Evolutionary conservation across 1,140 invertebrate genomes (phyloP), one percentile per base, ranked within the genome.

Genomic region (Harpegnathos saltator): DNA sequence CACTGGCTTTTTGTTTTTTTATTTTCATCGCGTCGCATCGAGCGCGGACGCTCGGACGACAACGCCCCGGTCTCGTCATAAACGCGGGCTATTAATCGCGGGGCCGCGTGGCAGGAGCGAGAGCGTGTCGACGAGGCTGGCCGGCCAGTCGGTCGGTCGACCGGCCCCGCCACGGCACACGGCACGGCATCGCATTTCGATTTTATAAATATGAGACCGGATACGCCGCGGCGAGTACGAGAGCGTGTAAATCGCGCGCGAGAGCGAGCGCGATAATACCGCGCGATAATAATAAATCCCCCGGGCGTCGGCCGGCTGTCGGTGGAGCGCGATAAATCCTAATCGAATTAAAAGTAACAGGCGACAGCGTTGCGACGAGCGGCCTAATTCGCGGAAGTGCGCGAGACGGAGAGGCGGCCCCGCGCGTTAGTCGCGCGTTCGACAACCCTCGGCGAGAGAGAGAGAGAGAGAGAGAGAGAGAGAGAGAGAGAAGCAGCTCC

Each of bases 191-290:
- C 61, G 50, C 62, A 82, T 74, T 68, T 63, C 85, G 87, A 84
- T 89, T 89, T 89, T 83, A 89, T 89, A 87, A 92, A 89, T 77
- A 69, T 48, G 86, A 83, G 86, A 83, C 71, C 59, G 85, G 52
- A 63, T 78, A 78, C 38, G 38, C 7, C 83, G 89, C 88, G 72
- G 63, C 72, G 80, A 14, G 68, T 22, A 38, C 52, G 68, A 82
- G 73, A 73, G 65, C 66, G 50, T 24, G 52, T 75, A 75, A n/a
- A 44, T n/a, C 56, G 72, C 24, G 52, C 72, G 72, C 63, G 58
- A n/a, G n/a, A n/a, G n/a, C 52, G 73, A n/a, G 44, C 72, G 62
- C 62, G 4, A 33, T 33, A 33, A 33, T 33, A 33, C 33, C 33
- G n/a, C 63, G 52, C 65, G 65, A 80, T 80, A 80, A 69, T 69